Evolutionary conservation across 2,888 invertebrate genomes (phyloP), one percentile per base, ranked within the genome.

Genomic region (Argyresthia albistria): DNA sequence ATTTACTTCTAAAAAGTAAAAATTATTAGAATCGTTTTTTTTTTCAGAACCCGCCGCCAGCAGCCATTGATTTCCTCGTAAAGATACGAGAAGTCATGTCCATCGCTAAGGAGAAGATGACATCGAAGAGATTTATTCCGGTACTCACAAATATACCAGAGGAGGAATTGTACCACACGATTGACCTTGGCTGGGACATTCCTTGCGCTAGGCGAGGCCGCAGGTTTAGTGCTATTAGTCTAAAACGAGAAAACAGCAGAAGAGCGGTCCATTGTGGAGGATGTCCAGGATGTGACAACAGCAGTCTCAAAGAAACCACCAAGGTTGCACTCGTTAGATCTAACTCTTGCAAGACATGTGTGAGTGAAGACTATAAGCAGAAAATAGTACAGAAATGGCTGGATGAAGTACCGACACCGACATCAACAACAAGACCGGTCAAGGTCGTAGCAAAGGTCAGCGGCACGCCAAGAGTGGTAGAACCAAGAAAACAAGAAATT

Each of bases 21-120:
- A 37, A 52, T 16, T 8, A 48, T 36, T 54, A 39, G 47, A 25
- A 16, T 54, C 46, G 35, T 8, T 53, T 42, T 57, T 50, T 54
- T 54, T 89, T 89, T 46, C 80, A 95, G 93, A 91, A 95, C 61
- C 97, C 97, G 46, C 97, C 97, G 14, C 95, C 96, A 51, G 95
- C 96, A 53, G 97, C 97, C 12, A 83, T 96, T 55, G 97, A 97
- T 69, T 97, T 97, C 75, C 88, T 97, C 48, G 89, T 91, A 4
- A 96, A 96, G 88, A 95, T 97, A 59, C 91, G 97, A 25, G 96
- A 96, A 87, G 95, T 97, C 15, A 96, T 97, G 73, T 89, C 93
- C 12, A 92, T 96, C 48, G 96, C 97, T 7, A 96, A 95, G 71
- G 93, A 94, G 61, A 96, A 96, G 79, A 95, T 96, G 93, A 89